A percentile compares a stretch with the other conserved stretches of the same genome.
Conservation (phyloP, 2,888 invertebrate species). For the Drosophila formosana region DNA sequence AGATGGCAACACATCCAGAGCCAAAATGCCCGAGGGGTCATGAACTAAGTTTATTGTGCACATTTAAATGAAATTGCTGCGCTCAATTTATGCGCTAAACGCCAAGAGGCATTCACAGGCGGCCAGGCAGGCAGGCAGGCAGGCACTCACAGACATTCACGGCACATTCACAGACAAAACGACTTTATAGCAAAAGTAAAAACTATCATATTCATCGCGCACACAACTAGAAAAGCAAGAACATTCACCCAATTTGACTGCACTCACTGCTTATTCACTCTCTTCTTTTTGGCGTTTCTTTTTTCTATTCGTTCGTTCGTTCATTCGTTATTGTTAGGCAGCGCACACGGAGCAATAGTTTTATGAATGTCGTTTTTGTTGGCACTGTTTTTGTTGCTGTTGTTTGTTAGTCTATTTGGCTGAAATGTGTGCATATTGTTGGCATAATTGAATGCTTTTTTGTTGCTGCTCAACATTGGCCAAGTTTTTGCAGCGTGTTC, state of each 20-base stretch:
- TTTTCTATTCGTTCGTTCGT: constrained; percentile 11
- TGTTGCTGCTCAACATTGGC: constrained; percentile 42
- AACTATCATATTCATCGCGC: constrained; percentile 17
- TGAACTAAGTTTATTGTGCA: constrained; percentile 80
- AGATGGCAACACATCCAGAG: constrained; percentile 22
- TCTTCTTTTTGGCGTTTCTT: constrained; percentile 41
- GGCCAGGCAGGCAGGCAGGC: constrained; percentile 13
- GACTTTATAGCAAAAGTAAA: constrained; percentile 28
- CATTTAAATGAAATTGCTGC: constrained; percentile 80
- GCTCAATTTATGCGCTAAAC: constrained; percentile 78
- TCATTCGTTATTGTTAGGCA: constrained; percentile 50
- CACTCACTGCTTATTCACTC: constrained; percentile 60
- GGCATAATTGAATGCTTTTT: constrained; percentile 77
- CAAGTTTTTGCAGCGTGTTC: constrained; percentile 42
- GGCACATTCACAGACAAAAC: constrained; percentile 8
- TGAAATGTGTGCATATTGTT: constrained; percentile 77
- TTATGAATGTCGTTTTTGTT: constrained; percentile 62
- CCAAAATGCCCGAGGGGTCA: constrained; percentile 67
- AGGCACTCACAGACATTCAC: constrained; percentile 14
- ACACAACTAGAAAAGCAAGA: constrained; percentile 24
- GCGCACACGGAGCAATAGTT: constrained; percentile 59
- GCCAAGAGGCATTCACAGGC: constrained; percentile 64
- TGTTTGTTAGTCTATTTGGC: constrained; percentile 44
- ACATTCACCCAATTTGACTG: constrained; percentile 64
- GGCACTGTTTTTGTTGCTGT: constrained; percentile 19